phyloP scores from a whole-genome alignment of 2,797 vertebrate species.

The Sebastes hopkinsi region DNA sequence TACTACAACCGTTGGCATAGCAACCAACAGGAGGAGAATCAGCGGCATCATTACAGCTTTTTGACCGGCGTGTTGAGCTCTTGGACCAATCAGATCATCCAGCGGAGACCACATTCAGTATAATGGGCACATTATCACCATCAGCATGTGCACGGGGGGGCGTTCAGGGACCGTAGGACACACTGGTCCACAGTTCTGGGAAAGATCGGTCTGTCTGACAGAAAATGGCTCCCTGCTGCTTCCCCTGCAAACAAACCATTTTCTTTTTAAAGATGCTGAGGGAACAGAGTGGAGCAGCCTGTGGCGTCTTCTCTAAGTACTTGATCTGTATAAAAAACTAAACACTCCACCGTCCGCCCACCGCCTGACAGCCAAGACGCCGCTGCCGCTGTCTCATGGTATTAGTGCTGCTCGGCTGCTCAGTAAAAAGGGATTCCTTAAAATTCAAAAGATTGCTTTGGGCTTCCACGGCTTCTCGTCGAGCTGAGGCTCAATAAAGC shows the following conservation, averaged over 20 bases:
- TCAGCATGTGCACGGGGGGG: slow-evolving; percentile 9
- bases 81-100: slow-evolving; percentile 23
- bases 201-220: slow-evolving; percentile 5
- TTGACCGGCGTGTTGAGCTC: neutral
- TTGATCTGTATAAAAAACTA: slow-evolving; percentile 59
- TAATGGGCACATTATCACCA: slow-evolving; percentile 37
- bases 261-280: slow-evolving; percentile 30
- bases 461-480: slow-evolving; percentile 45
- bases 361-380: slow-evolving; percentile 37
- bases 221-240: slow-evolving; percentile 47
- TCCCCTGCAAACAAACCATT: slow-evolving; percentile 39
- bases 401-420: slow-evolving; percentile 60
- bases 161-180: slow-evolving; percentile 31
- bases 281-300: slow-evolving; percentile 37
- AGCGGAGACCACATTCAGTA: neutral
- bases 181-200: neutral
- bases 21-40: slow-evolving; percentile 22
- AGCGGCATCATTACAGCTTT: neutral
- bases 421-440: slow-evolving; percentile 59
- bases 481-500: slow-evolving; percentile 35
- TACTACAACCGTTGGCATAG: slow-evolving; percentile 16
- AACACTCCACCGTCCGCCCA: slow-evolving; percentile 50
- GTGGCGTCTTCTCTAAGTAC: slow-evolving; percentile 49
- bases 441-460: slow-evolving; percentile 65
- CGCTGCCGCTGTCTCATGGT: slow-evolving; percentile 46